phyloP scores from a whole-genome alignment of 2,888 invertebrate genomes.

The Pandemis heparana region DNA sequence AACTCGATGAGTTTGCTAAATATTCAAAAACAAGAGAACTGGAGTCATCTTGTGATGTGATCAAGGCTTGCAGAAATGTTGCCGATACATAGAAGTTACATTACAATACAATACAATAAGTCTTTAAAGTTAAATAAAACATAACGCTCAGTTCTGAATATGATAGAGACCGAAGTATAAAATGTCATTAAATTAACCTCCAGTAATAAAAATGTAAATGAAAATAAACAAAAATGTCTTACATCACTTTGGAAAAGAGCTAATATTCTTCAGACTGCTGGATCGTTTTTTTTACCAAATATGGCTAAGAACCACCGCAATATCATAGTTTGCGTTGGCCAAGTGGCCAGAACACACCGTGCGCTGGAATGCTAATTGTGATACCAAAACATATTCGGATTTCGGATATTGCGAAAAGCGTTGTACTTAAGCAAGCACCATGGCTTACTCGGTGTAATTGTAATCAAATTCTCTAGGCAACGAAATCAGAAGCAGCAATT shows the following conservation, averaged over 20 bases:
- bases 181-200: too few species aligned
- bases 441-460: constrained; percentile 13
- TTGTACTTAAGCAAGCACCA: constrained; percentile 8
- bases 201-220: too few species aligned
- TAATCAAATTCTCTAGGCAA: constrained; percentile 22
- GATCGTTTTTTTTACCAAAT: too few species aligned
- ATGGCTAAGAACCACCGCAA: too few species aligned
- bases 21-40: neutral
- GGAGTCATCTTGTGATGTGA: neutral
- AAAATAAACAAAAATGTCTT: too few species aligned
- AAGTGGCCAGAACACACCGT: too few species aligned
- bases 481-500: constrained; percentile 29
- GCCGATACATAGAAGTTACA: too few species aligned
- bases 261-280: too few species aligned
- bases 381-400: neutral
- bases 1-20: neutral
- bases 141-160: neutral
- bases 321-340: too few species aligned
- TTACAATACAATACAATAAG: too few species aligned
- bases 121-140: neutral
- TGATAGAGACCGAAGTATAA: neutral
- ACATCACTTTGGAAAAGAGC: too few species aligned
- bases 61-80: neutral
- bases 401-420: constrained; percentile 3
- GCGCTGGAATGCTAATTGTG: neutral